Base-by-base conservation (phyloP, 1,140 invertebrate genomes). In the Hestina assimilis region DNA sequence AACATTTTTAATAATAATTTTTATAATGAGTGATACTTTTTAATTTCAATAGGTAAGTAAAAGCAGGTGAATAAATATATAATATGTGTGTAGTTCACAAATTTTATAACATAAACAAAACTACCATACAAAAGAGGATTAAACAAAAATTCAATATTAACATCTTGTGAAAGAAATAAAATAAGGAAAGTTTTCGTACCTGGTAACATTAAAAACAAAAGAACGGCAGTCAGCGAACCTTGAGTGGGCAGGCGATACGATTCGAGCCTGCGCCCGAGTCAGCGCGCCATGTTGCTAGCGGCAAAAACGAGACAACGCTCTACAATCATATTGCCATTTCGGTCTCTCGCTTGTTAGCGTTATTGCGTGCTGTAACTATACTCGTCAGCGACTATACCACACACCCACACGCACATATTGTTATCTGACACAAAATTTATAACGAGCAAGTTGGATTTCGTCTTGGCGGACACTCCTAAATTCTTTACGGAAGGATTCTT, bases 221-320 rank as follows among this genome's bases (percentile, higher is more conserved):
- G 88, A 89, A 89, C 87, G 87, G 82, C 87, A 89, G 88, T 89
- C 87, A 89, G 87, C 88, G 88, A 89, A 89, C 88, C 88, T 89
- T 89, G 88, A 89, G 88, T 89, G 88, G 88, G 88, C 86, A 89
- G 88, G 87, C 87, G 85, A 89, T 89, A 89, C 80, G 85, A 86
- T 86, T 88, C 84, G 87, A 89, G 83, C 84, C 83, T 88, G 87
- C 84, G 80, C 83, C 83, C 73, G 84, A 87, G 83, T 85, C 76
- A 77, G 78, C 80, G 80, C 84, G 84, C 85, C 85, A 88, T 88
- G 83, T 86, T 88, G 82, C 77, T 72, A 75, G 67, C 69, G 70
- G 80, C 70, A 53, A 42, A 66, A 86, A 41, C 23, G 72, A 55
- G 81, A 87, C 56, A 51, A 8, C 74, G 78, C 78, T 61, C 63